Percentiles rank a stretch among this genome's conserved stretches.
Conservation (phyloP, 1,140 invertebrate species). For the Heliconius himera region DNA sequence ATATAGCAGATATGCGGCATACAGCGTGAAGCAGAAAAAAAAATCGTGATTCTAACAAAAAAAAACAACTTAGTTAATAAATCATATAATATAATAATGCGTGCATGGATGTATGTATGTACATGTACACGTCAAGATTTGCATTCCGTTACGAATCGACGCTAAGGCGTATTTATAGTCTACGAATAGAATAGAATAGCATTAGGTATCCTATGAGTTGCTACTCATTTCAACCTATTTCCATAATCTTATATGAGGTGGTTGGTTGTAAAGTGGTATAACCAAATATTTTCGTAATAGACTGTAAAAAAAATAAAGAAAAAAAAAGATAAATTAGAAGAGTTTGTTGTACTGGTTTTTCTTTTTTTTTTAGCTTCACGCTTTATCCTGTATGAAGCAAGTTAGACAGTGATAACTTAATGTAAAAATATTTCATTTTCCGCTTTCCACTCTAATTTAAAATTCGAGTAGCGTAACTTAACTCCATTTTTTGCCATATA, state of each 20-base stretch:
- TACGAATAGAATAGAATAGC: conserved; percentile 48
- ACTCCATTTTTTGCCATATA: too few species aligned
- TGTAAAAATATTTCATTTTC: too few species aligned
- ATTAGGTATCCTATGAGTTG: conserved; percentile 45
- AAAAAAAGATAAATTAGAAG: background rate
- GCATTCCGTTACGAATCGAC: conserved; percentile 48
- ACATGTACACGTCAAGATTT: conserved; percentile 45
- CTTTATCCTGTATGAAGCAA: too few species aligned
- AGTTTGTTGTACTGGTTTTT: background rate
- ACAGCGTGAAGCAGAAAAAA: too few species aligned
- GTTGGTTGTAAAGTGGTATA: conserved; percentile 5
- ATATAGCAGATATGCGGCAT: too few species aligned
- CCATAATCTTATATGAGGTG: conserved; percentile 43
- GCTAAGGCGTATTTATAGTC: conserved; percentile 59
- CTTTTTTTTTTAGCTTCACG: too few species aligned
- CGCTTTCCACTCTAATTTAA: too few species aligned
- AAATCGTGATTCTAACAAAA: too few species aligned
- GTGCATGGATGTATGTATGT: conserved; percentile 39
- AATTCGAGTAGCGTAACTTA: too few species aligned
- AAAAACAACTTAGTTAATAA: conserved; percentile 46
- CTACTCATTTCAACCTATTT: conserved; percentile 43
- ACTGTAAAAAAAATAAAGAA: too few species aligned
- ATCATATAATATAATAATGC: conserved; percentile 25
- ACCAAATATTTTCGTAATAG: background rate
- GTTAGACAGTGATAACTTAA: too few species aligned